Conservation (phyloP, 2,888 invertebrate species). For the Plebejus anna region DNA sequence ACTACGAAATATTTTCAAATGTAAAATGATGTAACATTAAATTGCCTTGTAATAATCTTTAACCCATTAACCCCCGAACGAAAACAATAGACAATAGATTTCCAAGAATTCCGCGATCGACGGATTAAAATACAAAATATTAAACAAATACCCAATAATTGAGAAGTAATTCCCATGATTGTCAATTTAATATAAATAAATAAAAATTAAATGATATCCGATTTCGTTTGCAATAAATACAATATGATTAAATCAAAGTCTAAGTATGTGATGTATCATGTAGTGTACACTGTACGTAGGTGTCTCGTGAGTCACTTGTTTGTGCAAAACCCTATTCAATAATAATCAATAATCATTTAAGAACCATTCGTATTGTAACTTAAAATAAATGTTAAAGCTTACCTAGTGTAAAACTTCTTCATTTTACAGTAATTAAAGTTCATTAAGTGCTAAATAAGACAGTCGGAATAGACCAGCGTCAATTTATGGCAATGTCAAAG, state of each 20-base stretch:
- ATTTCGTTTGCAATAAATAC: not conserved
- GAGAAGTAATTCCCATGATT: not conserved
- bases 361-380: conserved; percentile 9
- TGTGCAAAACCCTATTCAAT: not conserved
- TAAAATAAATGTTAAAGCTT: conserved; percentile 14
- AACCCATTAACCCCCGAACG: not conserved
- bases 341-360: not conserved
- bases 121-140: not conserved
- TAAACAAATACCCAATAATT: not conserved
- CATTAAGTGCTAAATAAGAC: not conserved
- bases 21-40: not conserved
- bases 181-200: not conserved
- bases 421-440: not conserved
- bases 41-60: not conserved
- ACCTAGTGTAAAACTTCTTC: conserved; percentile 1
- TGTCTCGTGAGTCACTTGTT: not conserved
- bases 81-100: too few relatives aligned
- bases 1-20: not conserved
- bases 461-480: conserved; percentile 21
- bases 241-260: not conserved
- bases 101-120: too few relatives aligned
- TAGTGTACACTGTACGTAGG: not conserved
- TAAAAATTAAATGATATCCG: not conserved
- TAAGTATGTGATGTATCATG: not conserved
- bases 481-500: conserved; percentile 21